A percentile compares a stretch with the other conserved stretches of the same genome.
These are phyloP conservation scores for Boloria euphrosyne DNA, from an alignment of 2,888 invertebrate genomes.

Conservation along the genomic window DNA sequence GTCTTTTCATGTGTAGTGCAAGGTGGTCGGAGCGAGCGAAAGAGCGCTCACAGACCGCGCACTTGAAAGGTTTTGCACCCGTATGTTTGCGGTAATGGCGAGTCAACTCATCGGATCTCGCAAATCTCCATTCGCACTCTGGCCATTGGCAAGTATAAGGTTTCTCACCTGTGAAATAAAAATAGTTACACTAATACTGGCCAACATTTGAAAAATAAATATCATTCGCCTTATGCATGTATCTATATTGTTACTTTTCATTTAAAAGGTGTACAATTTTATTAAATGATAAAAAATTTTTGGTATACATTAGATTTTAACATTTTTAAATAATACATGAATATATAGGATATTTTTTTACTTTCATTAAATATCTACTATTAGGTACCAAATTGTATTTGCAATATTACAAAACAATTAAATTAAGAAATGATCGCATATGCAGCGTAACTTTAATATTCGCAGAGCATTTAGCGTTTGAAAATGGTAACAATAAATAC, in stretches of 20 bases:
- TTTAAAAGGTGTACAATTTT: too few relatives aligned
- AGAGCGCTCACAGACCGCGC: conserved; percentile 96
- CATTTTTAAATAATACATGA: too few relatives aligned
- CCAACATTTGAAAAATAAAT: neutral
- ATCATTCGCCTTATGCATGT: conserved; percentile 26
- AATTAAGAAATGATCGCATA: neutral
- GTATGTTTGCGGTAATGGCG: conserved; percentile 98
- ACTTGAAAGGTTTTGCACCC: conserved; percentile 98
- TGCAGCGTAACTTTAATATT: conserved; percentile 17
- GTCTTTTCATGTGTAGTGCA: conserved; percentile 97
- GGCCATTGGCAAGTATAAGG: conserved; percentile 99
- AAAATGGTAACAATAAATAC: neutral
- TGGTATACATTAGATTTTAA: too few relatives aligned
- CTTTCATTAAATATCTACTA: neutral
- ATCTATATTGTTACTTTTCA: neutral
- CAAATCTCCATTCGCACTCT: conserved; percentile 98
- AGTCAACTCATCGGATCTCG: conserved; percentile 96
- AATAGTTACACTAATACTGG: too few relatives aligned
- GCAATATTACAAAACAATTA: neutral
- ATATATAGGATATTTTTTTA: too few relatives aligned
- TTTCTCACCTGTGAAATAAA: conserved; percentile 91
- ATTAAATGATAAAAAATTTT: too few relatives aligned
- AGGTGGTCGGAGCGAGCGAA: conserved; percentile 98
- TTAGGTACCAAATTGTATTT: neutral
- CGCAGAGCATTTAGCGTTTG: conserved; percentile 30